Conservation (phyloP, 37 sponge, comb jelly and placozoan genomes). For the Axinella damicornis region DNA sequence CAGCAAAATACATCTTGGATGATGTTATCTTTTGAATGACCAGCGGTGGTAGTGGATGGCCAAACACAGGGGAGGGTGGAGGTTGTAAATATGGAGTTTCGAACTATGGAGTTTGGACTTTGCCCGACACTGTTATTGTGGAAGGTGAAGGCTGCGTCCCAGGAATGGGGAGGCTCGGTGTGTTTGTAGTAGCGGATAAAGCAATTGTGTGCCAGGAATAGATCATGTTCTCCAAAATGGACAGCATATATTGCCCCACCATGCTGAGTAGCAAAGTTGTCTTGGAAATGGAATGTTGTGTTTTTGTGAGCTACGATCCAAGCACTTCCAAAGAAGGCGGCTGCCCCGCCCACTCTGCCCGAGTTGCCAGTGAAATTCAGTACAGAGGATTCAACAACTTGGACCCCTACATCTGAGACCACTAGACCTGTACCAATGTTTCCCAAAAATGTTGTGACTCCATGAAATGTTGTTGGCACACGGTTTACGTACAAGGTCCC, state of each 20-base stretch:
- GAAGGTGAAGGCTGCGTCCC: constrained; percentile 50
- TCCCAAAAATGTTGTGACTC: constrained; percentile 14
- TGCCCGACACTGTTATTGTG: constrained; percentile 31
- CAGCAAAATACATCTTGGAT: constrained; percentile 17
- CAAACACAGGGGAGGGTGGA: constrained; percentile 50
- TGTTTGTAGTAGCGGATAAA: constrained; percentile 55
- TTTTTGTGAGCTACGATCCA: constrained; percentile 20
- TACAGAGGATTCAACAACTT: background rate
- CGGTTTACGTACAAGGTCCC: constrained; percentile 36
- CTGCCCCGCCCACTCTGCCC: constrained; percentile 54
- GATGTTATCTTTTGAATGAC: background rate
- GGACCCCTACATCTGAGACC: constrained; percentile 26
- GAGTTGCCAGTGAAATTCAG: constrained; percentile 33
- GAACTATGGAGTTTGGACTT: background rate
- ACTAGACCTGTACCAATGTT: constrained; percentile 47
- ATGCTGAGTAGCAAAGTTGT: constrained; percentile 24
- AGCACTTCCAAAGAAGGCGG: constrained; percentile 37
- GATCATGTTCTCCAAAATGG: constrained; percentile 37
- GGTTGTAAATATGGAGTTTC: constrained; percentile 53
- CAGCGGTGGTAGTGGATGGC: background rate
- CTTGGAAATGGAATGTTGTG: constrained; percentile 10
- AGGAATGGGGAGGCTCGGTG: background rate
- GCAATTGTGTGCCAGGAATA: constrained; percentile 32
- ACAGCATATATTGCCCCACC: constrained; percentile 73
- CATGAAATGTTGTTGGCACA: constrained; percentile 30